Conservation (phyloP, 2,113 vertebrate species). For the Lethenteron reissneri region DNA sequence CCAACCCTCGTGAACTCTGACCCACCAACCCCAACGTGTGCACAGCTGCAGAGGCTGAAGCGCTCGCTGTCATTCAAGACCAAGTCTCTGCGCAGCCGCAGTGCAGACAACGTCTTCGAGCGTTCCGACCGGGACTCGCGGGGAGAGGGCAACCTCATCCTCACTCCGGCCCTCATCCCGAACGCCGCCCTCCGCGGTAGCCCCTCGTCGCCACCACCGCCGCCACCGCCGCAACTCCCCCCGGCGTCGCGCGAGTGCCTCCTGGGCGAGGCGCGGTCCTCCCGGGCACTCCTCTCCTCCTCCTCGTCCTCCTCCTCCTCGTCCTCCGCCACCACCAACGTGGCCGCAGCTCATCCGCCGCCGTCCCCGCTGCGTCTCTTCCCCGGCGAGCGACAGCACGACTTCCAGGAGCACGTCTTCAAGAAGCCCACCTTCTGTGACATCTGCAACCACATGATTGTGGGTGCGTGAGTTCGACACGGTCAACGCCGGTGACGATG, state of each 20-base stretch:
- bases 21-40: background rate
- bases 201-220: conserved; percentile 19
- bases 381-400: conserved; percentile 31
- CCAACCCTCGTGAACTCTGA: no score
- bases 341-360: conserved; percentile 21
- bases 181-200: conserved; percentile 31
- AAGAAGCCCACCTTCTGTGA: conserved; percentile 56
- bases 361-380: conserved; percentile 21
- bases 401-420: conserved; percentile 59
- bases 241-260: conserved; percentile 21
- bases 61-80: conserved; percentile 62
- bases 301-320: conserved; percentile 31
- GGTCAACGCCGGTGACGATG: no score
- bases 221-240: conserved; percentile 21
- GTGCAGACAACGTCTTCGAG: conserved; percentile 65
- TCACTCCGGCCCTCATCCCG: conserved; percentile 38
- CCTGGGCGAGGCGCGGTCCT: conserved; percentile 27
- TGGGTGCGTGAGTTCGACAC: conserved; percentile 30
- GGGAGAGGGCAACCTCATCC: conserved; percentile 32
- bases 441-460: conserved; percentile 61
- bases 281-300: conserved; percentile 35
- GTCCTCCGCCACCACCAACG: conserved; percentile 21
- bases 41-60: conserved; percentile 48
- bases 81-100: conserved; percentile 53
- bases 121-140: conserved; percentile 28